Evolutionary conservation across 2,888 invertebrate genomes (phyloP).

Genomic region (Drosophila meridionalis): DNA sequence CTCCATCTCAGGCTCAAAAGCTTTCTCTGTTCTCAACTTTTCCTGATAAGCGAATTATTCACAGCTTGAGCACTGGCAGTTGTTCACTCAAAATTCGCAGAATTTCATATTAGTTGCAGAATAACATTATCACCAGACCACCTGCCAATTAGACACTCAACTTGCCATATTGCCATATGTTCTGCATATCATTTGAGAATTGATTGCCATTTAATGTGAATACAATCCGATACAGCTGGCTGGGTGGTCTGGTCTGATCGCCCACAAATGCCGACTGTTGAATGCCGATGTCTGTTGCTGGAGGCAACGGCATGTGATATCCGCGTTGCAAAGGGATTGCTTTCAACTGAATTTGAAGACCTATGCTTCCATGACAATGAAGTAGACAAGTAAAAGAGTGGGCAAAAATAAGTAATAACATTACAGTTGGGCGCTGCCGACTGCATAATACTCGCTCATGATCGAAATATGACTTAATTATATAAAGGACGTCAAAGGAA

Average conservation of each 20-base stretch:
- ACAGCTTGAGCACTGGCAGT: not conserved
- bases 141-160: slow-evolving; percentile 30
- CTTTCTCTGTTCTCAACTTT: not conserved
- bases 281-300: slow-evolving; percentile 41
- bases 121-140: not conserved
- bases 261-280: not conserved
- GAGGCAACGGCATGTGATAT: slow-evolving; percentile 39
- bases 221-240: not conserved
- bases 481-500: too few species aligned
- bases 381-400: slow-evolving; percentile 3
- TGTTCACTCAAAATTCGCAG: not conserved
- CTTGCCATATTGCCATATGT: slow-evolving; percentile 26
- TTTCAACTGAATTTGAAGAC: slow-evolving; percentile 32
- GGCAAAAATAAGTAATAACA: not conserved
- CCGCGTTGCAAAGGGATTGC: slow-evolving; percentile 14
- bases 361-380: slow-evolving; percentile 46
- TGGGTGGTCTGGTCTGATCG: not conserved
- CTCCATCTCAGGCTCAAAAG: too few species aligned
- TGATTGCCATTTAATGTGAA: slow-evolving; percentile 37
- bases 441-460: not conserved
- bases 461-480: not conserved
- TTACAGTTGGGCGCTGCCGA: not conserved
- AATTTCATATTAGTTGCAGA: not conserved
- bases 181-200: slow-evolving; percentile 23
- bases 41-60: not conserved